phyloP scores from a whole-genome alignment of 2,113 vertebrate genomes.

The Passer domesticus region DNA sequence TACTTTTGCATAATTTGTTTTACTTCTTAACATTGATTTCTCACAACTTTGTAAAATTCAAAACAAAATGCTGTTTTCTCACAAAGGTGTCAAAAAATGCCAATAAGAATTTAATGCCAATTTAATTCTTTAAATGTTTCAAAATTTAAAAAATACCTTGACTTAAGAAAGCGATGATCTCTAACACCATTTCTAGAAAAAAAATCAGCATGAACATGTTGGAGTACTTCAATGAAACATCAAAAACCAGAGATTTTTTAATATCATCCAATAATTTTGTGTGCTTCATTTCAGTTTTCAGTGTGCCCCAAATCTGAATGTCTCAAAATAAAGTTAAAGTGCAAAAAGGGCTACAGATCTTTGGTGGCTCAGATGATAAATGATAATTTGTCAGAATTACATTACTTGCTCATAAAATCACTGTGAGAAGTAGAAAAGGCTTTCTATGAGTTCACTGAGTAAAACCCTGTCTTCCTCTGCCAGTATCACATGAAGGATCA shows the following conservation, averaged over 20 bases:
- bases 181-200: background rate
- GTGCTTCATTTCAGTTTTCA: background rate
- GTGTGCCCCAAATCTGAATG: background rate
- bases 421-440: background rate
- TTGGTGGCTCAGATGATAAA: background rate
- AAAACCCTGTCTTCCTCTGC: background rate
- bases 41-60: background rate
- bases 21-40: background rate
- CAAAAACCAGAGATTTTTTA: background rate
- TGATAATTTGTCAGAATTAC: background rate
- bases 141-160: background rate
- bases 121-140: background rate
- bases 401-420: background rate
- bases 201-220: background rate
- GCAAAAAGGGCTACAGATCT: background rate
- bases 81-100: background rate
- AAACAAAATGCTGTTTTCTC: background rate
- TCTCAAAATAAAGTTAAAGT: background rate
- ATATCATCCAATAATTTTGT: background rate
- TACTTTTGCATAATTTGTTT: background rate
- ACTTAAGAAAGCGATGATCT: background rate
- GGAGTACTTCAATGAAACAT: background rate
- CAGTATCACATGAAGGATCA: rapidly evolving
- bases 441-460: background rate
- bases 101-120: background rate